Percentiles rank a stretch among this genome's conserved stretches.
These are phyloP conservation scores for Piscicola geometra DNA, from an alignment of 2,888 invertebrate species.

Conservation along the genomic window DNA sequence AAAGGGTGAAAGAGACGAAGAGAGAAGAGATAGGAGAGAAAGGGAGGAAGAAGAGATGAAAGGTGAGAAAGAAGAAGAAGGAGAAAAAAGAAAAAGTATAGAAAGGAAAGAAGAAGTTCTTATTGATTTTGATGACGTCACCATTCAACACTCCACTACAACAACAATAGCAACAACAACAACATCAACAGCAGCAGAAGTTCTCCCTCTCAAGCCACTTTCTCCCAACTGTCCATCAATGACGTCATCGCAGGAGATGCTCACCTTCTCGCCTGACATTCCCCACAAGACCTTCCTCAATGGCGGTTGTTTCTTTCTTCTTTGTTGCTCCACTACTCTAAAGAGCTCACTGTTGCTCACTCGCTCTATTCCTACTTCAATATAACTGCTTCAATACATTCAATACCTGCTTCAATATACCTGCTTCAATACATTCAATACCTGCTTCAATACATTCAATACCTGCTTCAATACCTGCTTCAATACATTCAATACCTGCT, in stretches of 20 bases:
- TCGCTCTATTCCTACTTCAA: too few species aligned
- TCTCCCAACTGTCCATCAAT: conserved; percentile 14
- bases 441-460: too few species aligned
- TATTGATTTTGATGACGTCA: neutral
- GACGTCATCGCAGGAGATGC: conserved; percentile 15
- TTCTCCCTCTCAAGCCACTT: conserved; percentile 5
- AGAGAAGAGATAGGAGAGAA: neutral
- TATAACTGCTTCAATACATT: too few species aligned
- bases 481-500: too few species aligned
- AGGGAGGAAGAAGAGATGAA: neutral
- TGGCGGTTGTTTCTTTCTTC: too few species aligned
- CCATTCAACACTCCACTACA: neutral
- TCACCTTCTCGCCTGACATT: conserved; percentile 14
- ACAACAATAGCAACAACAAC: neutral
- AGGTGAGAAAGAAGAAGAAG: neutral
- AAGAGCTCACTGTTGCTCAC: too few species aligned
- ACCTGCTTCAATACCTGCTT: too few species aligned
- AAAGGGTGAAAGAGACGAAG: neutral
- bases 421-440: too few species aligned
- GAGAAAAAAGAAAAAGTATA: neutral
- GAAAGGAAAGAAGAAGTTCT: neutral
- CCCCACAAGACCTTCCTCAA: neutral
- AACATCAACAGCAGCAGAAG: neutral
- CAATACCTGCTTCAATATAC: too few species aligned
- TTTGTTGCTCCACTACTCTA: too few species aligned